Conservation (phyloP, 2,797 vertebrate genomes). For the Aphelocoma californica region DNA sequence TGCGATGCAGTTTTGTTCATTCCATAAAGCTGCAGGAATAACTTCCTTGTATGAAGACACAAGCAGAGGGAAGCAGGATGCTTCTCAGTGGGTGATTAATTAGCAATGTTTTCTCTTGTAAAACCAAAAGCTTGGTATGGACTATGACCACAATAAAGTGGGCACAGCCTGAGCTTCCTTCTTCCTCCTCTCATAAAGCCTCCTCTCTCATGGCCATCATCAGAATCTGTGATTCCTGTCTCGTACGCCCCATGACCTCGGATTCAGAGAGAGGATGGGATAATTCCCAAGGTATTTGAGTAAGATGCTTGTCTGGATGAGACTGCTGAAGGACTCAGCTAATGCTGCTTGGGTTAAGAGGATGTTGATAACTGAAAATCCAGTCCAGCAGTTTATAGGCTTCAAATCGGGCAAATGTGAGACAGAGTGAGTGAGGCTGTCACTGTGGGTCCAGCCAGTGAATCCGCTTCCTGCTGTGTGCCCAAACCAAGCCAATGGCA, state of each 20-base stretch:
- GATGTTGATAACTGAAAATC: neutral
- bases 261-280: neutral
- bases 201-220: neutral
- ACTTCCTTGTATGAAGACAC: neutral
- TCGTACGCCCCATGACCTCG: accelerated
- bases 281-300: neutral
- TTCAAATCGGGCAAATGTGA: neutral
- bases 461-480: neutral
- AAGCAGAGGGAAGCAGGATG: neutral
- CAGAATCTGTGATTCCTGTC: neutral
- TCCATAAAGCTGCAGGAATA: neutral
- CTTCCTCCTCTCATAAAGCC: neutral
- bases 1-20: neutral
- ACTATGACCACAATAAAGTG: neutral
- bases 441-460: neutral
- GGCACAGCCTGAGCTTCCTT: neutral
- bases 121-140: neutral
- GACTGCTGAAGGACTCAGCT: neutral
- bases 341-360: neutral
- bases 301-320: neutral
- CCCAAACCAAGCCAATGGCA: neutral
- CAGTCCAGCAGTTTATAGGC: neutral
- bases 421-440: neutral
- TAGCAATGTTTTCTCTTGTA: neutral
- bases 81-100: neutral